Base-by-base conservation (phyloP, 2,797 vertebrate species). In the Cyprinodon diabolis region DNA sequence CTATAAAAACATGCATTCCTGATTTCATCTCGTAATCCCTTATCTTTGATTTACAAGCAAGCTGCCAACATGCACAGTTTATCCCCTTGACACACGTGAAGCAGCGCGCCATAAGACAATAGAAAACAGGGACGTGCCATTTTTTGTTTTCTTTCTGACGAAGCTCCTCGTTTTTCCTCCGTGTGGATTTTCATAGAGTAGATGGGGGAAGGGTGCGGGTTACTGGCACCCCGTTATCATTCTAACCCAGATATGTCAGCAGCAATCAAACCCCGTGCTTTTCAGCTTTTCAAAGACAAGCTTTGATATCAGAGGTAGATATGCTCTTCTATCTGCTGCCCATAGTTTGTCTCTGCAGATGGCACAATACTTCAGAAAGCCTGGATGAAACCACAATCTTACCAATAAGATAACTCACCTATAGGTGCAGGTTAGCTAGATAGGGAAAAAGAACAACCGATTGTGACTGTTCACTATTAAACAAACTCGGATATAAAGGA, bases 161-260 rank as follows among this genome's bases (percentile, higher is more conserved):
- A 21, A 71, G 58, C 54, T 6, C 77, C 72, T 81, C 54, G 19
- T 70, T 56, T 66, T 75, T 66, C 11, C 40, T 68, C 49, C 69
- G 57, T 85, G 62, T 89, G 66, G 85, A 83, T 89, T 90, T 89
- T 86, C 71, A 84, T 76, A 57, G 58, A 5, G 67, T 56, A 19
- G 69, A 30, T 30, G 45, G 55, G 37, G 55, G 62, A 54, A 71
- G 68, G 35, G 74, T 51, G 74, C 40, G 71, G 76, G 60, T 47
- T 65, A 80, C 67, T 74, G 83, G 86, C 78, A 88, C 83, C 84
- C 85, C 14, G 84, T 88, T 91, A 86, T 90, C 86, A 86, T 83
- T 70, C 84, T 89, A 92, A 92, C 91, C 92, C 90, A 93, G 90
- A 92, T 92, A 89, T 90, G 92, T 92, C 92, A 92, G 84, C 65